A percentile compares a stretch with the other conserved stretches of the same genome.
phyloP scores from a whole-genome alignment of 2,888 invertebrate genomes.

The Cistogaster globosa region DNA sequence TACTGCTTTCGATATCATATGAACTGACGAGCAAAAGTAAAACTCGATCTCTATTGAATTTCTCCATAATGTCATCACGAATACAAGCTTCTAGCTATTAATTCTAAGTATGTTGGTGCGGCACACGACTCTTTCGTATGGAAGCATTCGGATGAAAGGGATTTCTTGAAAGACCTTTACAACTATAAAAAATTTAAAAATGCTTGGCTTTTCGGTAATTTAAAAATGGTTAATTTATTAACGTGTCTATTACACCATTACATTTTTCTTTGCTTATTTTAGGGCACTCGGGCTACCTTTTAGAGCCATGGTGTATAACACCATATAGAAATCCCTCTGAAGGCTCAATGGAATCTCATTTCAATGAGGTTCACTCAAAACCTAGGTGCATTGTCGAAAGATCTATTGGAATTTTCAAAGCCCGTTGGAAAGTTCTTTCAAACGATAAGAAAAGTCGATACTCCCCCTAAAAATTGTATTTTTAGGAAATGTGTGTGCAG shows the following conservation, averaged over 20 bases:
- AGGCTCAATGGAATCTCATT: constrained; percentile 34
- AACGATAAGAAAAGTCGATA: constrained; percentile 43
- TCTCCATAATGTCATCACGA: constrained; percentile 41
- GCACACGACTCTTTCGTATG: constrained; percentile 50
- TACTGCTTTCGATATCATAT: too few species aligned
- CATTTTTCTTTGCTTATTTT: neutral
- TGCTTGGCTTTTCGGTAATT: too few species aligned
- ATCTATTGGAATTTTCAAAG: constrained; percentile 27
- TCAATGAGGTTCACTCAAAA: constrained; percentile 43
- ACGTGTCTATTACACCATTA: neutral
- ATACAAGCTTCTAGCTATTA: constrained; percentile 1
- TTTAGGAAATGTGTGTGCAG: neutral
- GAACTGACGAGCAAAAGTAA: too few species aligned
- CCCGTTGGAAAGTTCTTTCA: constrained; percentile 25
- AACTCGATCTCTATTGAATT: too few species aligned
- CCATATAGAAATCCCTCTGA: constrained; percentile 44
- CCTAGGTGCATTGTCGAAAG: constrained; percentile 54
- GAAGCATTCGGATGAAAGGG: constrained; percentile 34
- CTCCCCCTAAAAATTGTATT: too few species aligned
- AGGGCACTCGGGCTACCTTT: constrained; percentile 27
- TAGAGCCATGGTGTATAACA: too few species aligned
- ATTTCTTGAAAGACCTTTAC: constrained; percentile 6
- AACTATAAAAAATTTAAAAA: too few species aligned
- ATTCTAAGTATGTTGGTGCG: too few species aligned
- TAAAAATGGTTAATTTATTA: neutral